phyloP scores from a whole-genome alignment of 37 sponge, comb jelly and placozoan species.

The Eunapius fragilis region DNA sequence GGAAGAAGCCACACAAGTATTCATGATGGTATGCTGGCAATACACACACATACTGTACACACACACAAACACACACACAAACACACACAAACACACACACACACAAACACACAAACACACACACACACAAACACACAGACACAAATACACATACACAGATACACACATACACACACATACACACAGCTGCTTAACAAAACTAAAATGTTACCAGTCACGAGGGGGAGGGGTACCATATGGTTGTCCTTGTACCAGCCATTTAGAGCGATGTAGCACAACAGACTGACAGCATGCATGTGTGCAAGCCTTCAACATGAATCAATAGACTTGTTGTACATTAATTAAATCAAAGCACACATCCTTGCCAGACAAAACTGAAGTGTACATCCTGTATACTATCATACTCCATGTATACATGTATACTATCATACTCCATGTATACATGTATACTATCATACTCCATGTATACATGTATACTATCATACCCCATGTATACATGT shows the following conservation, averaged over 20 bases:
- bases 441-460: not conserved
- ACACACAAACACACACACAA: not conserved
- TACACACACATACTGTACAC: not conserved
- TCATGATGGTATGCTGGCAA: slow-evolving; percentile 35
- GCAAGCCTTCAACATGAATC: not conserved
- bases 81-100: not conserved
- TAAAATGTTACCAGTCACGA: too few species aligned
- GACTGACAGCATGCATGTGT: not conserved
- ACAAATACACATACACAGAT: too few species aligned
- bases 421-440: not conserved
- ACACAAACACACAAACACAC: too few species aligned
- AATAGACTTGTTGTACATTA: not conserved
- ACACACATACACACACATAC: too few species aligned
- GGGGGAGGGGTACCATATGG: too few species aligned
- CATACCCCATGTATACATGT: slow-evolving; percentile 6
- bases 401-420: slow-evolving; percentile 1
- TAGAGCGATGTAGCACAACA: not conserved
- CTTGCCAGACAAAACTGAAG: not conserved
- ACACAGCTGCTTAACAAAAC: too few species aligned
- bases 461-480: not conserved
- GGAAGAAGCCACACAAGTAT: slow-evolving; percentile 71
- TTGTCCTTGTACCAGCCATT: not conserved
- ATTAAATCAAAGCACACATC: not conserved
- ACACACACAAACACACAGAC: too few species aligned
- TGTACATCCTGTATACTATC: not conserved